phyloP scores from a whole-genome alignment of 2,113 vertebrate species.

The Serinus canaria region DNA sequence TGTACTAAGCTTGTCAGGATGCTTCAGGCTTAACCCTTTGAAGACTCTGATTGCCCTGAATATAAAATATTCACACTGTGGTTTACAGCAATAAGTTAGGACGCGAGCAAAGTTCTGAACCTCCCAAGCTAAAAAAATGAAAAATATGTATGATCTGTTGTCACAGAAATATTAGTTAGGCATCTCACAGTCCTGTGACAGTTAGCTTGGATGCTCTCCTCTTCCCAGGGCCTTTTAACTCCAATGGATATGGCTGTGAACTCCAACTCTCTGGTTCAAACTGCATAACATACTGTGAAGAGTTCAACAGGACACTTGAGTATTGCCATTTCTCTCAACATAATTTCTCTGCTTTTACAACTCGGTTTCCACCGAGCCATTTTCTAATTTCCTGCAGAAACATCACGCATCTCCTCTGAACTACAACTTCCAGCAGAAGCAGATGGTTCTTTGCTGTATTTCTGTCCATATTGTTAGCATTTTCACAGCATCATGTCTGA shows the following conservation, averaged over 20 bases:
- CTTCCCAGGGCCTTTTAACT: background rate
- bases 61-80: accelerated
- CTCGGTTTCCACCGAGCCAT: background rate
- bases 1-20: background rate
- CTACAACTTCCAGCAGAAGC: background rate
- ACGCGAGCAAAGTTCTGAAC: background rate
- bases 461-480: background rate
- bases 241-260: background rate
- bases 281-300: background rate
- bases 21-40: slow-evolving; percentile 6
- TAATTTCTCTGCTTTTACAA: background rate
- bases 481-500: background rate
- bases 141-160: background rate
- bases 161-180: background rate
- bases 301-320: background rate
- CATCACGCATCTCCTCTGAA: background rate
- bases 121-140: background rate
- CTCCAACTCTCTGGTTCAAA: background rate
- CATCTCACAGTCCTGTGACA: background rate
- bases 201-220: background rate
- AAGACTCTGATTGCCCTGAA: background rate
- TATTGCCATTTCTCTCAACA: background rate
- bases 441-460: background rate
- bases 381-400: background rate
- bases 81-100: background rate